Evolutionary conservation across 1,140 invertebrate species (phyloP).

Genomic region (Mercenaria mercenaria): DNA sequence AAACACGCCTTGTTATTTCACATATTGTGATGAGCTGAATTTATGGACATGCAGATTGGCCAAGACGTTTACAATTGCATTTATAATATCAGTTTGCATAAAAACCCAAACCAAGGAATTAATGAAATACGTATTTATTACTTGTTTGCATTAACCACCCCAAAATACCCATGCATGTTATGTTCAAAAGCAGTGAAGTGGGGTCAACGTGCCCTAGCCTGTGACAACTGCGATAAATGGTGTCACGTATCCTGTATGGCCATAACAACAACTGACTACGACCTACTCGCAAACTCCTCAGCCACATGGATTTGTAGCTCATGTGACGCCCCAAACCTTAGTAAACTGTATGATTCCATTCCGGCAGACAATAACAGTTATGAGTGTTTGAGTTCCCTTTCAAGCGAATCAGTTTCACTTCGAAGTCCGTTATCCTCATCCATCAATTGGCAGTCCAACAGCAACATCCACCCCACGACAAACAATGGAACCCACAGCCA

Average conservation of each 20-base stretch:
- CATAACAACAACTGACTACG: neutral
- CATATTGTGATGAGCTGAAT: too few species aligned
- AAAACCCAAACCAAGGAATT: too few species aligned
- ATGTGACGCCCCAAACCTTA: neutral
- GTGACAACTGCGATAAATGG: slow-evolving; percentile 2
- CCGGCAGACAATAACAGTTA: neutral
- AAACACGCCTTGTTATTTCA: too few species aligned
- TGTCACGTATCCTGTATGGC: neutral
- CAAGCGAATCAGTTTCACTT: neutral
- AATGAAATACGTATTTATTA: too few species aligned
- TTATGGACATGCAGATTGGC: too few species aligned
- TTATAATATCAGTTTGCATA: too few species aligned
- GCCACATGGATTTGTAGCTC: neutral
- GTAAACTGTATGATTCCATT: neutral
- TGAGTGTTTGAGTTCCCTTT: neutral
- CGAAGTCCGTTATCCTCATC: neutral
- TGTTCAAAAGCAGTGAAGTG: slow-evolving; percentile 34
- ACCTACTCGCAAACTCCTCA: neutral
- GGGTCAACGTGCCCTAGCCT: neutral
- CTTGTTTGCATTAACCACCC: too few species aligned
- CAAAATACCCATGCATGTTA: slow-evolving; percentile 19
- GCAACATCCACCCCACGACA: neutral
- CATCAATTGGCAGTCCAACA: neutral
- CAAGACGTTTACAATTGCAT: too few species aligned
- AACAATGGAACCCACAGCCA: neutral